Evolutionary conservation across 1,140 invertebrate genomes (phyloP).

Genomic region (Adoxophyes honmai): DNA sequence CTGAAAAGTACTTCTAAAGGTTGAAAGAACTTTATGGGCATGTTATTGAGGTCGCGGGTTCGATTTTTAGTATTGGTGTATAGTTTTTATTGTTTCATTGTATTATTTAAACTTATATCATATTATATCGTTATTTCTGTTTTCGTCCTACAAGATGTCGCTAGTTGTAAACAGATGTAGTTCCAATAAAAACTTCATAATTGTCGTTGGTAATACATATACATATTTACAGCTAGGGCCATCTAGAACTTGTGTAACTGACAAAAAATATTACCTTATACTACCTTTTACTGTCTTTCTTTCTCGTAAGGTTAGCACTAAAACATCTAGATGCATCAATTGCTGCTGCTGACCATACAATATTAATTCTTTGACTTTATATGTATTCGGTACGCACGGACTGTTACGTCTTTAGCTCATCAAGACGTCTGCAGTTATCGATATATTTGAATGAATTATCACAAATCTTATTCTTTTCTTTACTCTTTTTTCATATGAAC

Average conservation of each 20-base stretch:
- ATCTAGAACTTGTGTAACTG: too few relatives aligned
- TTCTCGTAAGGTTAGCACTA: too few relatives aligned
- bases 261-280: too few relatives aligned
- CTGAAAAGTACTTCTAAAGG: too few relatives aligned
- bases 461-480: neutral
- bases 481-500: neutral
- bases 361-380: neutral
- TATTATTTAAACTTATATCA: too few relatives aligned
- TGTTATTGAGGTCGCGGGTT: neutral
- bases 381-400: neutral
- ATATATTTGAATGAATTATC: neutral
- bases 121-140: too few relatives aligned
- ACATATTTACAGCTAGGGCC: neutral
- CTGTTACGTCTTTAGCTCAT: conserved; percentile 6
- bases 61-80: neutral
- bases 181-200: neutral
- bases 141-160: too few relatives aligned
- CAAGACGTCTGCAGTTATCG: conserved; percentile 3
- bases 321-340: too few relatives aligned
- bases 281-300: too few relatives aligned
- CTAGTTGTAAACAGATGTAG: too few relatives aligned
- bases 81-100: neutral
- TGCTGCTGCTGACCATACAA: too few relatives aligned
- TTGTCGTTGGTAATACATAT: neutral
- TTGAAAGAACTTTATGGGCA: too few relatives aligned